These are phyloP conservation scores for Herpetotheres cachinnans DNA, from an alignment of 2,113 vertebrate species.

Conservation along the genomic window DNA sequence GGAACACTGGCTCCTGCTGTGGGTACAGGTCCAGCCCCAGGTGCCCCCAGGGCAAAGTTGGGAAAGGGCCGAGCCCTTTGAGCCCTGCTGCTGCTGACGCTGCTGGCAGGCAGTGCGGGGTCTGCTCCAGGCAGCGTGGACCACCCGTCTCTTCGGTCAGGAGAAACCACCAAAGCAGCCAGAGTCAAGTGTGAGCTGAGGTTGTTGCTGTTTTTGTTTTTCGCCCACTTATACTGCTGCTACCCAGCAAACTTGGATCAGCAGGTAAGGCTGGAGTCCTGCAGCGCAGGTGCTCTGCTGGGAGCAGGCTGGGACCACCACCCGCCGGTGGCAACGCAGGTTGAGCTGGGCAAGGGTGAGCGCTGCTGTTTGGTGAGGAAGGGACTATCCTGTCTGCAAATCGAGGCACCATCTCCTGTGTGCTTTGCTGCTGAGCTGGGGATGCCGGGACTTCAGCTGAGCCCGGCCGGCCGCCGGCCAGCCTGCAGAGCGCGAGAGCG, in stretches of 20 bases:
- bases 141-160: neutral
- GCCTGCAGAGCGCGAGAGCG: accelerated
- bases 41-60: neutral
- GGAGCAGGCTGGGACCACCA: neutral
- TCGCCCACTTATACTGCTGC: neutral
- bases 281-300: neutral
- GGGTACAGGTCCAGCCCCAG: neutral
- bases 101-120: neutral
- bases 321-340: accelerated
- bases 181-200: accelerated
- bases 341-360: neutral
- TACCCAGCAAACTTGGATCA: neutral
- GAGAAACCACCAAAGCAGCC: neutral
- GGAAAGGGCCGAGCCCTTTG: neutral
- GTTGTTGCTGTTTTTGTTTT: neutral
- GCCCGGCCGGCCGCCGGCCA: neutral
- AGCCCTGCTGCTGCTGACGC: neutral
- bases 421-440: accelerated
- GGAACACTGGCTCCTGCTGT: neutral
- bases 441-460: neutral
- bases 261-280: neutral
- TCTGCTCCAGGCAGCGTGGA: neutral
- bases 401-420: accelerated
- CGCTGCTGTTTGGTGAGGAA: accelerated
- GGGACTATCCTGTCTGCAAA: neutral